A percentile compares a stretch with the other conserved stretches of the same genome.
phyloP scores from a whole-genome alignment of 2,113 vertebrate genomes.

The Ahaetulla prasina region DNA sequence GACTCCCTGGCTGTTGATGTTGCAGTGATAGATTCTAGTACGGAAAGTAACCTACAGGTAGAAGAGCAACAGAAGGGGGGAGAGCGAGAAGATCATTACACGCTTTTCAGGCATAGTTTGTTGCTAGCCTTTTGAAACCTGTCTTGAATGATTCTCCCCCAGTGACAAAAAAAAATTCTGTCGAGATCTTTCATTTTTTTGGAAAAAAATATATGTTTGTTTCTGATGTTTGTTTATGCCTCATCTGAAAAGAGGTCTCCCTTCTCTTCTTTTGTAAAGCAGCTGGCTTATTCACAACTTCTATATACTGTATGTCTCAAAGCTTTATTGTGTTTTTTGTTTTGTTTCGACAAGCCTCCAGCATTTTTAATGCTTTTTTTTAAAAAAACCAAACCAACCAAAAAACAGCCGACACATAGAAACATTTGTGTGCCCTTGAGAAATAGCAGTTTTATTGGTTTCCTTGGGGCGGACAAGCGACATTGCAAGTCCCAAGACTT shows the following conservation, averaged over 20 bases:
- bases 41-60: constrained; percentile 83
- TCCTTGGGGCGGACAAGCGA: not conserved
- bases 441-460: not conserved
- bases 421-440: not conserved
- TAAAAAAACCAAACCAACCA: not conserved
- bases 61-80: not conserved
- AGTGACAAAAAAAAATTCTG: not conserved
- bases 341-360: not conserved
- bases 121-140: not conserved
- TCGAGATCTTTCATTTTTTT: not conserved
- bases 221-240: not conserved
- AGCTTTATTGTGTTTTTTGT: not conserved
- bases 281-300: not conserved
- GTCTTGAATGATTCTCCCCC: not conserved
- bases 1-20: constrained; percentile 94
- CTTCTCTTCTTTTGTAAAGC: not conserved
- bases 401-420: not conserved
- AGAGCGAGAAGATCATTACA: not conserved
- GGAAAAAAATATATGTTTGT: not conserved
- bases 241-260: not conserved
- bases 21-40: constrained; percentile 92
- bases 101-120: not conserved
- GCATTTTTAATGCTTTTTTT: not conserved
- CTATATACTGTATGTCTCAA: not conserved
- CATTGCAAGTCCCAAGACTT: not conserved